Evolutionary conservation across 2,113 vertebrate genomes (phyloP), one percentile per base, ranked within the genome.

Genomic region (Paraplagusia blochii): DNA sequence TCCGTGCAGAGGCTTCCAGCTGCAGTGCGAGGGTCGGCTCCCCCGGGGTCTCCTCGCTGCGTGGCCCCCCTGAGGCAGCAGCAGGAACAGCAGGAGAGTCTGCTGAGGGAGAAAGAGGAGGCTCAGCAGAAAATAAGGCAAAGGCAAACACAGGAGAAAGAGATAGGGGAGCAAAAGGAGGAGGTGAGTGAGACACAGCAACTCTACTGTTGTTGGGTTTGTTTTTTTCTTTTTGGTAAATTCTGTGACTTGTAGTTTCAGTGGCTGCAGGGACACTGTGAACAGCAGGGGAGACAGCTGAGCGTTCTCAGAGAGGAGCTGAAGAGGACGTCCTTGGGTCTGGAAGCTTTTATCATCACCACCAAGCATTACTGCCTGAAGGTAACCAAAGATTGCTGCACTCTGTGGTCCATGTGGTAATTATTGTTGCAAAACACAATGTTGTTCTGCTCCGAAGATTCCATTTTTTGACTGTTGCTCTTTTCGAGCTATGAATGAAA

Each of bases 341-440:
- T 98, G 60, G 92, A 96, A 17, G 93, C 91, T 1, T 92, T 99
- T 33, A 94, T 92, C 2, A 76, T 98, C 75, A 91, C 93, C 76
- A 94, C 94, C 8, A 94, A 95, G 83, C 89, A 97, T 79, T 97
- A 96, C 83, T 94, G 91, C 63, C 74, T 88, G 43, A 95, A 96
- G 94, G 96, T 87, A 80, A 18, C 3, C 36, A 38, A 40, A 17
- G 9, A 55, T 51, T 18, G 13, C 46, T 5, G 43, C 15, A 44
- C 44, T 49, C 19, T 11, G 3, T 29, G 7, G 4, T 39, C 10
- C 55, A 33, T 40, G 4, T 39, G 11, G 11, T 7, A 11, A 4
- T 43, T 22, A 10, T 14, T 50, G 6, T 45, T 18, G 18, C 53
- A 16, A 10, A 14, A 5, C 3, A 34, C 10, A 34, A 34, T 4